Evolutionary conservation across 2,888 invertebrate genomes (phyloP).

Genomic region (Yponomeuta malinellus): DNA sequence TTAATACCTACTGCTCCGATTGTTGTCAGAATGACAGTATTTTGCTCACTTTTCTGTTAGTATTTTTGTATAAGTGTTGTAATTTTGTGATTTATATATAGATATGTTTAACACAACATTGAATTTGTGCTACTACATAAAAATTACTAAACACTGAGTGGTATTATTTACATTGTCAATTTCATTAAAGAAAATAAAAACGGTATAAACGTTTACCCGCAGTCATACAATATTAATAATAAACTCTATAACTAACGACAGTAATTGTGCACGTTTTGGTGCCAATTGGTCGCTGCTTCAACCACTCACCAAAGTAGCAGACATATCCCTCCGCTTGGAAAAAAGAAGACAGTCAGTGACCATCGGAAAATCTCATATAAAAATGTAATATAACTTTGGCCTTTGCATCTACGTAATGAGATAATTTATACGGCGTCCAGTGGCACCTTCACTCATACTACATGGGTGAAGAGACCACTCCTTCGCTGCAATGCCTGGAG

Average conservation of each 20-base stretch:
- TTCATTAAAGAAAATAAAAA: conserved; percentile 20
- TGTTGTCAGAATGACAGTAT: too few species aligned
- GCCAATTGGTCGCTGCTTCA: conserved; percentile 41
- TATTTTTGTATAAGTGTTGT: background rate
- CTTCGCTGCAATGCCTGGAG: too few species aligned
- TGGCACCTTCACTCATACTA: too few species aligned
- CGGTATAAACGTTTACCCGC: background rate
- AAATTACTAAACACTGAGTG: conserved; percentile 32
- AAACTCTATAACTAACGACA: conserved; percentile 20
- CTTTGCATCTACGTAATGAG: too few species aligned
- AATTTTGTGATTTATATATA: background rate
- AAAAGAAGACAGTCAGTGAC: conserved; percentile 40
- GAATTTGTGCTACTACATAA: conserved; percentile 20
- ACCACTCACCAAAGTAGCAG: conserved; percentile 74
- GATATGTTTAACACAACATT: background rate
- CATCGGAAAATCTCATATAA: conserved; percentile 3
- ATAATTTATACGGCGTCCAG: too few species aligned
- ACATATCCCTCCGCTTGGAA: conserved; percentile 75
- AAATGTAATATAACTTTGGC: background rate
- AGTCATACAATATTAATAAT: conserved; percentile 22
- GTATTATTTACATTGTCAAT: conserved; percentile 32
- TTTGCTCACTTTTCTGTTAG: background rate
- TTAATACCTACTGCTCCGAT: too few species aligned
- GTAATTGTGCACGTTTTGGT: conserved; percentile 23
- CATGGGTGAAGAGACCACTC: too few species aligned